Evolutionary conservation across 30 jellyfish, hydroid and myxozoan species (phyloP), one percentile per base, ranked within the genome.

Genomic region (Haliclystus octoradiatus): DNA sequence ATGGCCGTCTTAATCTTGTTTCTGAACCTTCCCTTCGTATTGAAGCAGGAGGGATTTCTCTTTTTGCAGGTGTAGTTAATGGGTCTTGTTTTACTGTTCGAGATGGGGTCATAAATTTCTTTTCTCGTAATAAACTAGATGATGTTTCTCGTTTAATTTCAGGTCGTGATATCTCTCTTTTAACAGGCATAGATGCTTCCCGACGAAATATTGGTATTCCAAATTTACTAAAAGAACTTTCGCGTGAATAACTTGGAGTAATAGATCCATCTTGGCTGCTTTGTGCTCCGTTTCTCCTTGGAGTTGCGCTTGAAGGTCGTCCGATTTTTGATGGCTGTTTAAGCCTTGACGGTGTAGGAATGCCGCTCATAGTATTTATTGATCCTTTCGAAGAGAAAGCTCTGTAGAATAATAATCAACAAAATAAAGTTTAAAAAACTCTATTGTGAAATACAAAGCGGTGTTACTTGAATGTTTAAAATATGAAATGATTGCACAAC

Each of bases 131-230:
- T 19, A 19, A 9, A 40, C 14, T 5, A 19, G 57, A 40, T 1
- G 95, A 74, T 23, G 70, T 78, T 35, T 80, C 93, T 23, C 92
- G 62, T 33, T 31, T 80, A 47, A 89, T 67, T 46, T 71, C 67
- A 4, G 98, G 79, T 2, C 35, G 66, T 28, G 98, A 75, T 24
- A 85, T 40, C 29, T 81, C 93, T 23, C 84, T 81, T 62, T 69
- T 89, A 75, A 89, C 70, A 31, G 95, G 98, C 53, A 76, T 69
- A 15, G 98, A 89, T 25, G 77, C 29, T 57, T 89, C 98, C 49
- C 98, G 79, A 62, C 83, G 75, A 76, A 81, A 75, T 15, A 76
- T 83, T 7, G 95, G 94, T 4, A 89, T 71, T 2, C 73, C 84
- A 31, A 85, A 80, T 52, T 76, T 89, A 1, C 95, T 67, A 29